These are phyloP conservation scores for Mycteria americana DNA, from an alignment of 2,797 vertebrate species.

Conservation along the genomic window DNA sequence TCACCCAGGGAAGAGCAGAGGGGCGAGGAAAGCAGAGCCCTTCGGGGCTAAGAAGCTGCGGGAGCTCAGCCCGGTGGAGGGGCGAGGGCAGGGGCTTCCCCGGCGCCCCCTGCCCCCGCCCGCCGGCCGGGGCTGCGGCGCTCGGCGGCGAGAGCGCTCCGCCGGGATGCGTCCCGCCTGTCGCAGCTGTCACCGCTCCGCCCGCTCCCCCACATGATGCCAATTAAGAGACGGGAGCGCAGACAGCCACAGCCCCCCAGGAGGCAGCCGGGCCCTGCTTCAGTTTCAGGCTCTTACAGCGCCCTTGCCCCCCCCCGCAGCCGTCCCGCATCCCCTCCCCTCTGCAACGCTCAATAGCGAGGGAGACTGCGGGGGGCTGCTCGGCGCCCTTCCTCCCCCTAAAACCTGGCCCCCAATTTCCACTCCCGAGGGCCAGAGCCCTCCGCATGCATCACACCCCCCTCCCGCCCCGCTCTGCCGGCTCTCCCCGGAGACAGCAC, in stretches of 20 bases:
- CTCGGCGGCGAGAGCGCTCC: not conserved
- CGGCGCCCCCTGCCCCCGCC: not conserved
- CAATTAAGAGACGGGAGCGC: conserved; percentile 27
- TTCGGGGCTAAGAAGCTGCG: not conserved
- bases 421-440: not conserved
- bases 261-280: not conserved
- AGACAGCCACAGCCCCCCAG: not conserved
- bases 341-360: not conserved
- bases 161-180: not conserved
- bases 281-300: not conserved
- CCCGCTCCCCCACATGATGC: conserved; percentile 19
- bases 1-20: not conserved
- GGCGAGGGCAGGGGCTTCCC: not conserved
- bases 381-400: not conserved
- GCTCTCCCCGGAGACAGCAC: not conserved
- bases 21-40: not conserved
- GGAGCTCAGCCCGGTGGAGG: not conserved
- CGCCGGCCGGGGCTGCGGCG: not conserved
- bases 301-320: not conserved
- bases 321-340: not conserved
- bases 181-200: conserved; percentile 33
- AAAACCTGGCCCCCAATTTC: not conserved
- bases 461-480: not conserved
- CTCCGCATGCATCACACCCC: not conserved
- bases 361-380: not conserved